Evolutionary conservation across 1,140 invertebrate genomes (phyloP).

Genomic region (Psilanteris sp.): DNA sequence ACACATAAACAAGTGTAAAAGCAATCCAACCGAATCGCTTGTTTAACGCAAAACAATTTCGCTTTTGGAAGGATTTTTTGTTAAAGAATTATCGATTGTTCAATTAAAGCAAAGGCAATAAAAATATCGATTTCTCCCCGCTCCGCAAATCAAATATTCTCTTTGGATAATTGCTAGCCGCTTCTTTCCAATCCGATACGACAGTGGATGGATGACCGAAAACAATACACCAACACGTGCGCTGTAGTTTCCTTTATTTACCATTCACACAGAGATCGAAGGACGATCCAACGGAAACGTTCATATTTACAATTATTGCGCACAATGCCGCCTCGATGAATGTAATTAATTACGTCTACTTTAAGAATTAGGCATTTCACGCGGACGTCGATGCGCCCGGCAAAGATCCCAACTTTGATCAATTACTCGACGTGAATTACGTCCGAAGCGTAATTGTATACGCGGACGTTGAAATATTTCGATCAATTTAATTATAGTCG

Average conservation of each 20-base stretch:
- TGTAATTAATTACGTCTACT: too few relatives aligned
- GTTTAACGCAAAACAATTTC: too few relatives aligned
- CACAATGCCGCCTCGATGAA: too few relatives aligned
- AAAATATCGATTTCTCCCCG: constrained; percentile 10
- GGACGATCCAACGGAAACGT: neutral
- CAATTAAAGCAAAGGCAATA: neutral
- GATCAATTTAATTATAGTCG: too few relatives aligned
- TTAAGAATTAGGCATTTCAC: too few relatives aligned
- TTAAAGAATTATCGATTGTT: too few relatives aligned
- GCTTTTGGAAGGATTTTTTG: neutral
- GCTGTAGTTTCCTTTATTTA: constrained; percentile 1
- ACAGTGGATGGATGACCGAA: neutral
- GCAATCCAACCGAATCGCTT: too few relatives aligned
- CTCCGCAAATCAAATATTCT: constrained; percentile 14
- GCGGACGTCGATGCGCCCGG: too few relatives aligned
- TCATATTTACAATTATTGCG: constrained; percentile 5
- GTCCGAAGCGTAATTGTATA: too few relatives aligned
- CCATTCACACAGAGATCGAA: constrained; percentile 11
- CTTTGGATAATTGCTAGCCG: neutral
- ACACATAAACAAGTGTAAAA: neutral
- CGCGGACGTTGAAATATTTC: too few relatives aligned
- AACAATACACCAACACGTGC: neutral
- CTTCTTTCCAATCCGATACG: neutral
- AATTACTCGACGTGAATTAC: too few relatives aligned
- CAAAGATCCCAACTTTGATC: too few relatives aligned